Evolutionary conservation across 2,888 invertebrate species (phyloP).

Genomic region (Amphiduros pacificus): DNA sequence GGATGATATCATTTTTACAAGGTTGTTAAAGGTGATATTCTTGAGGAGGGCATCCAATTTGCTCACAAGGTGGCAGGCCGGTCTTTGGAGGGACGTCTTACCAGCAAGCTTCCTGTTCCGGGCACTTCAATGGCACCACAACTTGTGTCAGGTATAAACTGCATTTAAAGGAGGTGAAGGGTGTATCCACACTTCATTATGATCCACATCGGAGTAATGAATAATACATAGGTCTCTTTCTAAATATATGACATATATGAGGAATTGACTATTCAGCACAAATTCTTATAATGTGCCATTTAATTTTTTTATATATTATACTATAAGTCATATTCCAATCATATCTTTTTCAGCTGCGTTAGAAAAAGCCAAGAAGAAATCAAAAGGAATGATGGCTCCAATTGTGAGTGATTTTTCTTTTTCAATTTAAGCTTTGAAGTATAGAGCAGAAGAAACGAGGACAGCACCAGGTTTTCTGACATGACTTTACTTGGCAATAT

Average conservation of each 20-base stretch:
- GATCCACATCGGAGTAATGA: no score
- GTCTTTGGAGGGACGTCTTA: constrained; percentile 35
- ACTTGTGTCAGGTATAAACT: constrained; percentile 35
- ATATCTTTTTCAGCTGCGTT: constrained; percentile 37
- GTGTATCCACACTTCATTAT: no score
- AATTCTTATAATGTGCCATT: no score
- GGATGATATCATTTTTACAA: neutral
- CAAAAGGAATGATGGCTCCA: constrained; percentile 46
- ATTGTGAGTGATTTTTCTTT: constrained; percentile 41
- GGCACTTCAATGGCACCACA: constrained; percentile 33
- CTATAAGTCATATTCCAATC: neutral
- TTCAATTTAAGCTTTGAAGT: no score
- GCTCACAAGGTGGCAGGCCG: constrained; percentile 36
- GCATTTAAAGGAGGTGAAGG: neutral
- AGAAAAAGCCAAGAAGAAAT: constrained; percentile 37
- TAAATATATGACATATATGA: no score
- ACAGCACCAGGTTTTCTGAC: no score
- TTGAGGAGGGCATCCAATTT: constrained; percentile 43
- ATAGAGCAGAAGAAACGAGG: no score
- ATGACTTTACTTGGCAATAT: no score
- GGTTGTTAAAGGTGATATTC: constrained; percentile 42
- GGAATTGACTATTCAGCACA: no score
- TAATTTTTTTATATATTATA: no score
- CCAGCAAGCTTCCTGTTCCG: constrained; percentile 36
- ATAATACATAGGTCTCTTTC: no score